Base-by-base conservation (phyloP, 2,888 invertebrate species). In the Lobophora halterata region DNA sequence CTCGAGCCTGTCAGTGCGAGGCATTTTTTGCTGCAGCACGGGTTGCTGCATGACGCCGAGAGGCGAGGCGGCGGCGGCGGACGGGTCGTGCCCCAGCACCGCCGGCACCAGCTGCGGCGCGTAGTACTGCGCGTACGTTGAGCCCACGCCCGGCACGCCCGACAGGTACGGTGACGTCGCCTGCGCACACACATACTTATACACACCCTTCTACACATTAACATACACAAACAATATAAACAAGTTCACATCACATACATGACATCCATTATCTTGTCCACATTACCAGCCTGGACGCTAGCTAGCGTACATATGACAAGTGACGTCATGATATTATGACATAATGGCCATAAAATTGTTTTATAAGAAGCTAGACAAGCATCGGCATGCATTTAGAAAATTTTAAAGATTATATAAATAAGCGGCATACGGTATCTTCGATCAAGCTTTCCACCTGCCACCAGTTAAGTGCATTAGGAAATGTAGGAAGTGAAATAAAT, bases 1-100 rank as follows among this genome's bases (percentile, higher is more conserved):
- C 97, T 97, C 97, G 89, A 97, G 93, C 90, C 97, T 92, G 89
- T 97, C 97, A 79, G 96, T 94, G 88, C 97, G 93, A 67, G 95
- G 95, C 91, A 97, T 91, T 90, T 97, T 97, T 90, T 97, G 97
- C 89, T 96, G 88, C 93, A 94, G 80, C 93, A 95, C 88, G 89
- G 95, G 82, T 91, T 95, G 80, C 92, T 93, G 90, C 95, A 95
- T 82, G 91, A 95, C 82, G 92, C 95, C 94, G 64, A 96, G 90
- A 58, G 94, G 95, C 71, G 95, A 95, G 67, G 92, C 94, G 46
- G 75, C 91, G 77, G 79, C 93, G 88, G 62, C 93, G 67, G 94
- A 89, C 52, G 94, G 96, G 89, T 96, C 96, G 61, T 95, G 95
- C 49, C 95, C 94, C 89, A 96, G 92, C 89, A 96, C 91, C 65